Percentiles rank a stretch among this genome's conserved stretches.
phyloP scores from a whole-genome alignment of 2,888 invertebrate species.

The Hydraecia micacea region DNA sequence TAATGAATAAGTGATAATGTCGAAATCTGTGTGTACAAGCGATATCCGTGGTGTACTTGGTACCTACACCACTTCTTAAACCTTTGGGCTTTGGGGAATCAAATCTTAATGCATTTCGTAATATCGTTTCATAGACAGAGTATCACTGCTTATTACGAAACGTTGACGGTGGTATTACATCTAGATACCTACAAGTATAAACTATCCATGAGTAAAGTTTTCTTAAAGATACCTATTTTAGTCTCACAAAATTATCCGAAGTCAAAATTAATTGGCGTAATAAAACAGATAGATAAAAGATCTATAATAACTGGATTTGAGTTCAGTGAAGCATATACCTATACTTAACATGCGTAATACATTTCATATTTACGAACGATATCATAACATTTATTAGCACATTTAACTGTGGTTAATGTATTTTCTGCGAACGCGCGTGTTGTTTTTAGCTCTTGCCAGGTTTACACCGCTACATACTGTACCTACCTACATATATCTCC shows the following conservation, averaged over 20 bases:
- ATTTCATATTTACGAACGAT: conserved; percentile 36
- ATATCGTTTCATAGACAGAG: neutral
- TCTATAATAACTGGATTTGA: conserved; percentile 26
- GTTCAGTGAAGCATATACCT: conserved; percentile 5
- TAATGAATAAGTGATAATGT: neutral
- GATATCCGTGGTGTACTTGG: too few species aligned
- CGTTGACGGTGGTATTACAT: neutral
- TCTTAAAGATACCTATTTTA: neutral
- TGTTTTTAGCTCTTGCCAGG: conserved; percentile 65
- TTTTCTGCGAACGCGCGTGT: conserved; percentile 67
- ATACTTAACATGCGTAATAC: neutral
- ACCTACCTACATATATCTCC: conserved; percentile 41
- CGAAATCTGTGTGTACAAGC: neutral
- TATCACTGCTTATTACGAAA: neutral
- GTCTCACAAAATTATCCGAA: conserved; percentile 1
- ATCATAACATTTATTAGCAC: conserved; percentile 59
- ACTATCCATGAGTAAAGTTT: neutral
- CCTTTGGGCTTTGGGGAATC: neutral
- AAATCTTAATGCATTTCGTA: neutral
- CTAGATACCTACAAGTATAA: neutral
- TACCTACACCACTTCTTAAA: neutral
- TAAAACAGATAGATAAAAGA: conserved; percentile 36
- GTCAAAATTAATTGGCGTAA: conserved; percentile 33
- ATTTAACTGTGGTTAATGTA: conserved; percentile 59
- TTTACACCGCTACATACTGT: conserved; percentile 66